phyloP scores from a whole-genome alignment of 37 sponge, comb jelly and placozoan genomes.

The Bolinopsis microptera region DNA sequence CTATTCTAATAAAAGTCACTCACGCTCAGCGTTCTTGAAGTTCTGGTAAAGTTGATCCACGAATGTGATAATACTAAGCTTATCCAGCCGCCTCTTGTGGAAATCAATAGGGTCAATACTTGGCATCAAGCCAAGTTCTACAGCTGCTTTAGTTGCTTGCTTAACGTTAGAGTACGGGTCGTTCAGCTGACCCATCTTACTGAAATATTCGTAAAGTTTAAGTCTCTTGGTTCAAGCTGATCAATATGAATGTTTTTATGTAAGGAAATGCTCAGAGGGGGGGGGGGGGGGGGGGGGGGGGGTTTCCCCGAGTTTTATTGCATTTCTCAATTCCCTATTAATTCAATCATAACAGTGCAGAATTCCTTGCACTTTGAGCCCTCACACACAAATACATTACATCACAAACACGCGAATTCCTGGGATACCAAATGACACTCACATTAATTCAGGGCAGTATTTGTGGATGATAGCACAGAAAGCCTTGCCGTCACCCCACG shows the following conservation, averaged over 20 bases:
- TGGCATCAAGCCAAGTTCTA: not conserved
- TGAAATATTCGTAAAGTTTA: not conserved
- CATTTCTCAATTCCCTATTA: no score
- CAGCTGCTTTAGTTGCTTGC: constrained; percentile 54
- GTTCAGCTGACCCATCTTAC: constrained; percentile 12
- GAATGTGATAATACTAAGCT: constrained; percentile 42
- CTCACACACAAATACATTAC: not conserved
- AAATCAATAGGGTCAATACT: constrained; percentile 48
- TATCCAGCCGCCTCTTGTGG: constrained; percentile 2
- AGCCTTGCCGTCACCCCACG: constrained; percentile 29
- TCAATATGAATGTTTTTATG: no score
- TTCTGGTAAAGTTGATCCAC: constrained; percentile 50
- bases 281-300: no score
- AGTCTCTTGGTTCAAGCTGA: no score
- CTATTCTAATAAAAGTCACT: no score
- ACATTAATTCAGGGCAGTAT: constrained; percentile 38
- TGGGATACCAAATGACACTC: not conserved
- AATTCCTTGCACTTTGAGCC: not conserved
- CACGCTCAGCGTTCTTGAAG: not conserved
- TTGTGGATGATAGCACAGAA: constrained; percentile 60
- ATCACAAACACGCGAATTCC: not conserved
- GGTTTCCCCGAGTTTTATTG: no score
- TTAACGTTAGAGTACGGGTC: constrained; percentile 60
- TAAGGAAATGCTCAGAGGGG: no score
- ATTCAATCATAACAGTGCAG: no score